These are phyloP conservation scores for Nycticryphes semicollaris DNA, from an alignment of 2,113 vertebrate species.

Conservation along the genomic window DNA sequence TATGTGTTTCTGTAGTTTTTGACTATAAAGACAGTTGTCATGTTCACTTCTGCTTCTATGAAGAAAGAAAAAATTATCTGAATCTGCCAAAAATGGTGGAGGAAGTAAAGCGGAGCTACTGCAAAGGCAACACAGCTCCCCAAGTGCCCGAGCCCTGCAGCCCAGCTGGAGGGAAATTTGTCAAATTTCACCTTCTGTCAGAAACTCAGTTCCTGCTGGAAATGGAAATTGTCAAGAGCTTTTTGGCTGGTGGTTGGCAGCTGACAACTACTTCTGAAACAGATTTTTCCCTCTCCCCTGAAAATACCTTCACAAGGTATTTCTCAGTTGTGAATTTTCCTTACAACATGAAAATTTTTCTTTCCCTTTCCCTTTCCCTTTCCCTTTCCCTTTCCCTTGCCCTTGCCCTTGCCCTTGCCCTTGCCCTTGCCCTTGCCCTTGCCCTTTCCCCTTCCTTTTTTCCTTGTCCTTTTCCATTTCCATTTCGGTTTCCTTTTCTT, in stretches of 20 bases:
- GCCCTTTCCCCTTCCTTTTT: too few relatives aligned
- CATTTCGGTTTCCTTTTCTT: background rate
- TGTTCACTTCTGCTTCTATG: background rate
- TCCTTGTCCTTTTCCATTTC: too few relatives aligned
- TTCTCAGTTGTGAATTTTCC: background rate
- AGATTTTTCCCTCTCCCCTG: background rate
- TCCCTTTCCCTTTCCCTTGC: too few relatives aligned
- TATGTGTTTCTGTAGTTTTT: background rate
- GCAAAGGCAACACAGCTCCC: background rate
- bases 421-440: background rate
- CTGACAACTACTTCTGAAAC: background rate
- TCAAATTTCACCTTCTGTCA: background rate
- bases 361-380: background rate
- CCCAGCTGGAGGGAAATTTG: background rate
- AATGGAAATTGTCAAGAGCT: background rate
- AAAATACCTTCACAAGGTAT: background rate
- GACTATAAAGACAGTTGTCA: background rate
- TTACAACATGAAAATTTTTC: background rate
- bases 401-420: background rate
- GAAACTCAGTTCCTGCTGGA: background rate
- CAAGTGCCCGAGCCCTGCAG: background rate
- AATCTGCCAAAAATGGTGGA: background rate
- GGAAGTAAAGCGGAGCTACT: background rate
- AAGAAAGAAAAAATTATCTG: background rate
- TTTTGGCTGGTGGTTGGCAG: background rate